Evolutionary conservation across 2,888 invertebrate species (phyloP).

Genomic region (Hirtodrosophila alboralis): DNA sequence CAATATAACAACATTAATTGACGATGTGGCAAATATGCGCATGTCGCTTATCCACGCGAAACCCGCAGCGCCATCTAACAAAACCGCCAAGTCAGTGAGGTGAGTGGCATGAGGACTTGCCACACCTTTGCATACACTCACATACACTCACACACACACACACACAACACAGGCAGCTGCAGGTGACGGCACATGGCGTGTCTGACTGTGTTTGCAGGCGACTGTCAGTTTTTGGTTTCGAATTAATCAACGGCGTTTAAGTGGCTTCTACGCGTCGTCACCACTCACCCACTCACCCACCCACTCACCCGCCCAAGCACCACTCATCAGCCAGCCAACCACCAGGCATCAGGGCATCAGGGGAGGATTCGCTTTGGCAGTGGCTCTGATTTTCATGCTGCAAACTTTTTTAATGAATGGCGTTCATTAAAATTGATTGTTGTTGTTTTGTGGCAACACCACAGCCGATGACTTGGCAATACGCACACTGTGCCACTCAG

Average conservation of each 20-base stretch:
- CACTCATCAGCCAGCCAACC: conserved; percentile 5
- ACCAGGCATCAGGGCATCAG: neutral
- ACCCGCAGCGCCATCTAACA: conserved; percentile 35
- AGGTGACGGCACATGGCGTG: conserved; percentile 53
- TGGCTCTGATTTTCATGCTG: conserved; percentile 56
- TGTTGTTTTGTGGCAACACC: conserved; percentile 68
- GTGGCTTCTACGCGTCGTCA: conserved; percentile 64
- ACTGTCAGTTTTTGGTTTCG: conserved; percentile 76
- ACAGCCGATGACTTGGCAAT: conserved; percentile 66
- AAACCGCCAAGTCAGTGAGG: conserved; percentile 58
- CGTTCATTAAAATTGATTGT: conserved; percentile 80
- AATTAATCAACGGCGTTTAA: conserved; percentile 74
- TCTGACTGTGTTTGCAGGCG: conserved; percentile 60
- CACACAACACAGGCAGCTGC: conserved; percentile 31
- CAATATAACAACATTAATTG: conserved; percentile 53
- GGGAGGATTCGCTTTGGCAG: neutral
- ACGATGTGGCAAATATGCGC: conserved; percentile 61
- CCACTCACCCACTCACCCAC: conserved; percentile 24
- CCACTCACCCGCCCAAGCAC: conserved; percentile 4
- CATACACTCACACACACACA: conserved; percentile 12
- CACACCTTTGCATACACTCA: conserved; percentile 32
- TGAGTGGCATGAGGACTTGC: conserved; percentile 45
- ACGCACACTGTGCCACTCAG: conserved; percentile 35
- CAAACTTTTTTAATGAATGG: conserved; percentile 75
- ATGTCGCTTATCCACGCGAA: conserved; percentile 39